Percentiles rank a stretch among this genome's conserved stretches.
phyloP scores from a whole-genome alignment of 1,140 invertebrate species.

The Diorhabda carinulata region DNA sequence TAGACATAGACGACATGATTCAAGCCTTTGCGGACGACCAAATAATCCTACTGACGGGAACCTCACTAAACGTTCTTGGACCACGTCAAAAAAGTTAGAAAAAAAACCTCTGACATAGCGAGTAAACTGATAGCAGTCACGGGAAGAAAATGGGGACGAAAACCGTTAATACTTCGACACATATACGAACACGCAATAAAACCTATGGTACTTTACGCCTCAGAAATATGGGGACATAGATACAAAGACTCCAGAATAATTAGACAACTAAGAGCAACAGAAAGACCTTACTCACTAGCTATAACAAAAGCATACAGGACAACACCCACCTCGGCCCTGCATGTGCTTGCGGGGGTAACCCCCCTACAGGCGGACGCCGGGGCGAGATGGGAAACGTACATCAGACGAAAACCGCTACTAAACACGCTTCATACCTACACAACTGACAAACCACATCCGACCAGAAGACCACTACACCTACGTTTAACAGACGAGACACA shows the following conservation, averaged over 20 bases:
- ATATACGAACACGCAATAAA: no score
- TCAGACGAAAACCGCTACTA: no score
- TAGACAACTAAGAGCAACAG: no score
- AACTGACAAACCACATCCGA: no score
- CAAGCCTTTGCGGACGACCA: constrained; percentile 29
- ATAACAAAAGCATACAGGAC: neutral
- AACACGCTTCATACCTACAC: no score
- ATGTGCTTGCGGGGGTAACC: no score
- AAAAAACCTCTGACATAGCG: constrained; percentile 9
- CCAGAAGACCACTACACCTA: no score
- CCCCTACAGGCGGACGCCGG: no score
- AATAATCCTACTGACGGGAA: constrained; percentile 17
- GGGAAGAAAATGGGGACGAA: neutral
- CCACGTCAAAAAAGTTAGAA: constrained; percentile 20
- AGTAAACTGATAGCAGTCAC: neutral
- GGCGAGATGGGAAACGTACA: no score
- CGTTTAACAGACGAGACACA: no score
- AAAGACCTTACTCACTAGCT: constrained; percentile 20
- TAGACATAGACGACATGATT: neutral
- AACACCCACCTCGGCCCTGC: constrained; percentile 13
- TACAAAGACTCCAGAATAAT: no score
- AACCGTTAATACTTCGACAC: neutral
- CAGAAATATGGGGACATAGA: no score
- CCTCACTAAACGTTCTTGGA: constrained; percentile 19
- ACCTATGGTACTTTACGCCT: neutral